A percentile compares a stretch with the other conserved stretches of the same genome.
These are phyloP conservation scores for Apamea sordens DNA, from an alignment of 2,888 invertebrate species.

Conservation along the genomic window DNA sequence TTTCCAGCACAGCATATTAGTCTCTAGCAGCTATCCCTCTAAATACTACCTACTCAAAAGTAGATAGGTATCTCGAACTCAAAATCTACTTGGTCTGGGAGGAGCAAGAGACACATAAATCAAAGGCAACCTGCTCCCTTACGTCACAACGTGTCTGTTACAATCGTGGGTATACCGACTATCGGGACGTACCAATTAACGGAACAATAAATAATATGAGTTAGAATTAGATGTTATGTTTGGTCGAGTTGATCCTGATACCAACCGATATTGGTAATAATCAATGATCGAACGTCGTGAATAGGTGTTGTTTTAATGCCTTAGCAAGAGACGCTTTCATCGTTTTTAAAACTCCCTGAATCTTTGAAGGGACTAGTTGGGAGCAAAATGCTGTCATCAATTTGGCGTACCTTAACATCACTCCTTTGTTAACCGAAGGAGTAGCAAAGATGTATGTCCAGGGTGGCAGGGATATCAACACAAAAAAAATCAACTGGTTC, in stretches of 20 bases:
- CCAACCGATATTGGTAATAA: neutral
- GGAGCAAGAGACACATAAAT: conserved; percentile 44
- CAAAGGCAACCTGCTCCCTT: conserved; percentile 47
- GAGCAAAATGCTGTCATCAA: neutral
- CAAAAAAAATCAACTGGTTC: no score
- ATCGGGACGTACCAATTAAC: conserved; percentile 82
- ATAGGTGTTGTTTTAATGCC: neutral
- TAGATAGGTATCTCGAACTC: conserved; percentile 7
- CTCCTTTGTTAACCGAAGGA: neutral
- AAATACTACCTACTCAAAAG: neutral
- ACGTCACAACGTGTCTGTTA: conserved; percentile 51
- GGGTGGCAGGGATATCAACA: no score
- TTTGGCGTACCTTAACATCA: neutral
- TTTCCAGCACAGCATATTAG: no score
- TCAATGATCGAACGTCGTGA: neutral
- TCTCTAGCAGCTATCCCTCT: neutral
- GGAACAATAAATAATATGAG: conserved; percentile 79
- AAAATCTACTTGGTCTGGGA: conserved; percentile 51
- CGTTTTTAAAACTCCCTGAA: neutral
- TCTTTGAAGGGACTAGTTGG: neutral
- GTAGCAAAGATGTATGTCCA: no score
- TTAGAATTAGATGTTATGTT: conserved; percentile 63
- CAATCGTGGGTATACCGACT: conserved; percentile 62
- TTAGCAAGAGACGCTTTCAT: neutral
- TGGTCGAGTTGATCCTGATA: neutral